Base-by-base conservation (phyloP, 2,113 vertebrate genomes). In the Myiopsitta monachus region DNA sequence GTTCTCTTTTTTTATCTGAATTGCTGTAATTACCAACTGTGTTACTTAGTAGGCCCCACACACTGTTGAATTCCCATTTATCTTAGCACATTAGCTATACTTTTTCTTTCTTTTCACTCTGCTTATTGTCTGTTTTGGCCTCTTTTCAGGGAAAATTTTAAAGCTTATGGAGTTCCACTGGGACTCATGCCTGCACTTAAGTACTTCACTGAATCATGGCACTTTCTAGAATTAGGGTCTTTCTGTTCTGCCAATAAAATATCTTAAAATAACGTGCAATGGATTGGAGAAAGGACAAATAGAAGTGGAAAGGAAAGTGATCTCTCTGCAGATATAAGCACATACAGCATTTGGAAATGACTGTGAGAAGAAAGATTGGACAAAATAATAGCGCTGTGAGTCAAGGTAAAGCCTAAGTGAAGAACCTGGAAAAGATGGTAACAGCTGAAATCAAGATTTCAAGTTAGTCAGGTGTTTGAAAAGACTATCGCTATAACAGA, bases 11-110 rank as follows among this genome's bases (percentile, higher is more conserved):
- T 83, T 8, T 4, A 24, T 76, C 41, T 74, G 83, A 95, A 88
- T 67, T 85, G 43, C 62, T 81, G 17, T 78, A 91, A 87, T 87
- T 96, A 49, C 41, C 9, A 75, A 52, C 43, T 73, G 27, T 75
- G 55, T 69, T 92, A 72, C 73, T 77, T 74, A 83, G 41, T 73
- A 75, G 11, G 26, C 39, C 54, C 19, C 39, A 74, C 46, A 75
- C 16, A 55, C 24, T 84, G 84, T 19, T 76, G 78, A 72, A 69
- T 91, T 85, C 80, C 83, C 69, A 59, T 94, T 94, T 89, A 47
- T 78, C 46, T 80, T 91, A 92, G 47, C 33, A 69, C 22, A 62
- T 66, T 74, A 91, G 62, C 26, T 47, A 30, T n/a, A 57, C 5
- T 62, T 86, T 79, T 83, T 44, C 11, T 33, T 88, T 26, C 17